Percentiles rank a stretch among this genome's conserved stretches.
Evolutionary conservation across 2,113 vertebrate genomes (phyloP).

Genomic region (Patagioenas fasciata): DNA sequence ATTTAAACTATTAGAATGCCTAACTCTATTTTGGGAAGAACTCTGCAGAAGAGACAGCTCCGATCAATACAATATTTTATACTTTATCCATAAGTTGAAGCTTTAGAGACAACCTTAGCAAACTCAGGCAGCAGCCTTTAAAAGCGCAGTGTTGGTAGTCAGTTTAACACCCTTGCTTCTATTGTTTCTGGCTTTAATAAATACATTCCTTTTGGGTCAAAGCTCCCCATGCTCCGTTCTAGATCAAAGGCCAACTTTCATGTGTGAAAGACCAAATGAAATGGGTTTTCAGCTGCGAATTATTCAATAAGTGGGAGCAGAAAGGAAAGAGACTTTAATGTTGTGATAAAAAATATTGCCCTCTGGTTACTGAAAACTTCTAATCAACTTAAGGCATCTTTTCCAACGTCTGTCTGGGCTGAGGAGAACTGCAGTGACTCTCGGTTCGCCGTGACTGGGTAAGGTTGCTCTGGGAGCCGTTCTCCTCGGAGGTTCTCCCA

Average conservation of each 20-base stretch:
- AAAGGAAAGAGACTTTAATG: neutral
- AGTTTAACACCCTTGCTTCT: neutral
- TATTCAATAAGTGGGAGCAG: neutral
- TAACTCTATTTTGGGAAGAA: neutral
- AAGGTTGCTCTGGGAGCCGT: neutral
- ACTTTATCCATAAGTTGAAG: neutral
- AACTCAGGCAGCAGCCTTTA: neutral
- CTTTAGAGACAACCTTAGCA: neutral
- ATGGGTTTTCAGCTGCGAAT: neutral
- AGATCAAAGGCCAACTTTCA: neutral
- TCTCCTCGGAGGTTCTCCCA: neutral
- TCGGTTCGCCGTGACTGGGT: accelerated
- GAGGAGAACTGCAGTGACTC: neutral
- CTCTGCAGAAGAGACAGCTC: neutral
- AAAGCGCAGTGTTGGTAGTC: neutral
- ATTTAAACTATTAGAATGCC: neutral
- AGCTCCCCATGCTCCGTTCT: neutral
- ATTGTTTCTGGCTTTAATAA: constrained; percentile 10
- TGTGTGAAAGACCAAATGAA: constrained; percentile 2
- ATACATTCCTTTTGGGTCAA: constrained; percentile 3
- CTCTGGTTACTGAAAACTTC: neutral
- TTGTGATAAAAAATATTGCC: neutral
- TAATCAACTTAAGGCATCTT: neutral
- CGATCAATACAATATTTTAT: neutral
- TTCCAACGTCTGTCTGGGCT: neutral